phyloP scores from a whole-genome alignment of 2,113 vertebrate species.

The Sinocyclocheilus maitianheensis region DNA sequence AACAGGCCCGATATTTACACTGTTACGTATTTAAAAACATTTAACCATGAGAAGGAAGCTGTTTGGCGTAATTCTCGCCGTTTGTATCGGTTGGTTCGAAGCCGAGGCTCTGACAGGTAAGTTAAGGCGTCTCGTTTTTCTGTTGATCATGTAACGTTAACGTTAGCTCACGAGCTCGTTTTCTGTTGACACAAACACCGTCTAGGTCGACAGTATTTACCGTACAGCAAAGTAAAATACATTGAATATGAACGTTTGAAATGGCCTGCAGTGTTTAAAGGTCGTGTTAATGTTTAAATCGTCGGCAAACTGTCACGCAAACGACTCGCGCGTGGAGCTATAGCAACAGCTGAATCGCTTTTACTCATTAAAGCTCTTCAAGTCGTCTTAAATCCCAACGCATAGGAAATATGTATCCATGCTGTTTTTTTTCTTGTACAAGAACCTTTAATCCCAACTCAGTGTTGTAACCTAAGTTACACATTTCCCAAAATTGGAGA shows the following conservation, averaged over 20 bases:
- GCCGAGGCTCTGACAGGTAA: slow-evolving; percentile 74
- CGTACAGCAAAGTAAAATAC: neutral
- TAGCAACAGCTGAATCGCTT: neutral
- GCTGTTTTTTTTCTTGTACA: neutral
- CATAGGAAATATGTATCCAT: neutral
- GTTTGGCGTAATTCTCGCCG: slow-evolving; percentile 65
- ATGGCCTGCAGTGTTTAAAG: neutral
- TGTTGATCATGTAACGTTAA: neutral
- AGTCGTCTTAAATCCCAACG: neutral
- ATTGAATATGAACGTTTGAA: neutral
- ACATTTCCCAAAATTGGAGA: neutral
- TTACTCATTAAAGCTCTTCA: neutral
- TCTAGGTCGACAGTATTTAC: neutral
- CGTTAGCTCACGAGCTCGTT: slow-evolving; percentile 5
- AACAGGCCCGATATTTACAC: neutral
- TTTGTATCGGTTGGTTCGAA: slow-evolving; percentile 67
- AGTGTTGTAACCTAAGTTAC: neutral
- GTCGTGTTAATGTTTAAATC: neutral
- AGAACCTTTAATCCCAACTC: neutral
- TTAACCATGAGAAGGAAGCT: slow-evolving; percentile 53
- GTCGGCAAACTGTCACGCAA: neutral
- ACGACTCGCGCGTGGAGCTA: neutral
- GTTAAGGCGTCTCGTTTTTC: slow-evolving; percentile 67
- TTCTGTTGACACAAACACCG: neutral
- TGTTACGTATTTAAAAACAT: neutral